Percentiles rank a stretch among this genome's conserved stretches.
phyloP scores from a whole-genome alignment of 2,797 vertebrate species.

The Sebastiscus tertius region DNA sequence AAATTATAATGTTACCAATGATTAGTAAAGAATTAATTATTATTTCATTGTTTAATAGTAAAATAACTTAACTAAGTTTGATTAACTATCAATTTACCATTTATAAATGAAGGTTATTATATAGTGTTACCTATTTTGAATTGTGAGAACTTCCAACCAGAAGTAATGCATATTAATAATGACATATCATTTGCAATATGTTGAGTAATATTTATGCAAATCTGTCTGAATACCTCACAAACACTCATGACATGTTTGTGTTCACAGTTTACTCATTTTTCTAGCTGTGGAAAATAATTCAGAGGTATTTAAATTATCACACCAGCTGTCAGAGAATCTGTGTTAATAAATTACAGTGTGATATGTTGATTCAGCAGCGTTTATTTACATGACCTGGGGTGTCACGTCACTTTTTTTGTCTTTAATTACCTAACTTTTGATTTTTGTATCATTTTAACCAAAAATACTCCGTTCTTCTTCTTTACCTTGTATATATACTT shows the following conservation, averaged over 20 bases:
- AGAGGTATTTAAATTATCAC: not conserved
- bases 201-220: not conserved
- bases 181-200: not conserved
- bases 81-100: no score
- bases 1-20: no score
- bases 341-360: not conserved
- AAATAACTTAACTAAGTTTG: no score
- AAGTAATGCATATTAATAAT: not conserved
- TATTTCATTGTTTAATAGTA: no score
- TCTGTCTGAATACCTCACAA: not conserved
- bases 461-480: not conserved
- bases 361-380: not conserved
- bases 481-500: constrained; percentile 11
- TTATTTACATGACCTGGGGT: not conserved
- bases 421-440: not conserved
- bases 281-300: not conserved
- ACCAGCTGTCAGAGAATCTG: not conserved
- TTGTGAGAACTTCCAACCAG: not conserved
- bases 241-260: not conserved
- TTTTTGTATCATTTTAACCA: not conserved
- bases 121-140: not conserved
- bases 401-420: not conserved
- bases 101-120: no score
- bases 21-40: no score
- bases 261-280: constrained; percentile 4